phyloP scores from a whole-genome alignment of 2,113 vertebrate species.

The Hypocryptadius cinnamomeus region DNA sequence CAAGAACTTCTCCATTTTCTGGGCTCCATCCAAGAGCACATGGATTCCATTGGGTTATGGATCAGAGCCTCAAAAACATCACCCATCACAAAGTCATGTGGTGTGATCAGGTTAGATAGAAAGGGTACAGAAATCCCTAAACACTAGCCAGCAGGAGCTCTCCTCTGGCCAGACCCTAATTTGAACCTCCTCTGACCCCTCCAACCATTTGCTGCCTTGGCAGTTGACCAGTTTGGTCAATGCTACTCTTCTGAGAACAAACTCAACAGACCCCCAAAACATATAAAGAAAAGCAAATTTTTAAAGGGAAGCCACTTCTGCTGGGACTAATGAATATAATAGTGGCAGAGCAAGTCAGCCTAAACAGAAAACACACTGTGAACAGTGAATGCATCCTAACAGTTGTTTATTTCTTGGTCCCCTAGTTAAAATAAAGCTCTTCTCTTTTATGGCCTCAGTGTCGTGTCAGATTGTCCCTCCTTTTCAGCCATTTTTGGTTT shows the following conservation, averaged over 20 bases:
- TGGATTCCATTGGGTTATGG: background rate
- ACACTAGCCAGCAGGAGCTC: background rate
- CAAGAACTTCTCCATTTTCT: background rate
- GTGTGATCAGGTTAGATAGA: background rate
- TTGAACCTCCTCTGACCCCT: background rate
- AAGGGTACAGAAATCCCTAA: background rate
- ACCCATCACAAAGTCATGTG: fast-evolving
- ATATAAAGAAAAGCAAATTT: background rate
- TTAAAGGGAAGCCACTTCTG: background rate
- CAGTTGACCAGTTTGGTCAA: background rate
- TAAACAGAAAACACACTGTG: background rate
- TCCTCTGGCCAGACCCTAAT: background rate
- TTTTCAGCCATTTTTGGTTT: constrained; percentile 13
- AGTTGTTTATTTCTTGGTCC: constrained; percentile 32
- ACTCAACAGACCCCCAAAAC: background rate
- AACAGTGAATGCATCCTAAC: background rate
- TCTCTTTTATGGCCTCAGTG: background rate
- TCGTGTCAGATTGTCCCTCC: background rate
- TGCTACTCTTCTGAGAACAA: background rate
- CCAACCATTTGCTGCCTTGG: background rate
- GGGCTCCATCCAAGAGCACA: background rate
- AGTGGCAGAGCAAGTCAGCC: background rate
- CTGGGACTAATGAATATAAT: background rate
- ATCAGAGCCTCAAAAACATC: background rate
- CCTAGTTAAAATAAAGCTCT: background rate